These are phyloP conservation scores for Cryptotis parvus DNA, from an alignment of 2,113 vertebrate species.

Conservation along the genomic window DNA sequence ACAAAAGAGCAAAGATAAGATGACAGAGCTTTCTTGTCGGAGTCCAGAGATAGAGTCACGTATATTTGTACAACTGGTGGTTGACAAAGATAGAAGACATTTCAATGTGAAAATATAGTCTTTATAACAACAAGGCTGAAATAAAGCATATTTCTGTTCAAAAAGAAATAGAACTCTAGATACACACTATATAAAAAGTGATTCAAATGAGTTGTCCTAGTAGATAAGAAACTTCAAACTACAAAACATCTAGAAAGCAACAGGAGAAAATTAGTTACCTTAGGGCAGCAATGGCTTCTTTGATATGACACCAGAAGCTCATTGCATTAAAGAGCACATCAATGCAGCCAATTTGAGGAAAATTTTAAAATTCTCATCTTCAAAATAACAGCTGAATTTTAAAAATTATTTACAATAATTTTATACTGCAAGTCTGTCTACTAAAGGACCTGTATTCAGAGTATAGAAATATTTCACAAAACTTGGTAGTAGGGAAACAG, in stretches of 20 bases:
- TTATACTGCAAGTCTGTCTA: not conserved
- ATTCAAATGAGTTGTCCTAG: not conserved
- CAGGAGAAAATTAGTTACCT: not conserved
- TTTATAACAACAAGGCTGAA: not conserved
- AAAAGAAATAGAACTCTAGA: not conserved
- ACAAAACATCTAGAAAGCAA: not conserved
- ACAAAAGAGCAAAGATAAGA: conserved; percentile 1
- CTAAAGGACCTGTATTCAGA: not conserved
- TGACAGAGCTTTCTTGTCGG: not conserved
- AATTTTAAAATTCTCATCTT: not conserved
- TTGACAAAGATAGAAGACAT: not conserved
- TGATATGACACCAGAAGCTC: not conserved
- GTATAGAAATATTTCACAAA: not conserved
- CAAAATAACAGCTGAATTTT: not conserved
- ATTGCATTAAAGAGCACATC: not conserved
- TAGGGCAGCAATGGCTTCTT: not conserved
- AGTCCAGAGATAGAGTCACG: not conserved
- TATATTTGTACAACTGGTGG: not conserved
- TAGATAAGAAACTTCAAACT: not conserved
- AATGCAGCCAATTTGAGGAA: conserved; percentile 41
- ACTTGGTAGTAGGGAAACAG: not conserved
- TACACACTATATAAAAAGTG: not conserved
- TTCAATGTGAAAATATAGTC: not conserved
- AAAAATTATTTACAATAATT: not conserved
- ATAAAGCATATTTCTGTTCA: not conserved